A percentile compares a stretch with the other conserved stretches of the same genome.
These are phyloP conservation scores for Apamea monoglypha DNA, from an alignment of 2,888 invertebrate species.

Conservation along the genomic window DNA sequence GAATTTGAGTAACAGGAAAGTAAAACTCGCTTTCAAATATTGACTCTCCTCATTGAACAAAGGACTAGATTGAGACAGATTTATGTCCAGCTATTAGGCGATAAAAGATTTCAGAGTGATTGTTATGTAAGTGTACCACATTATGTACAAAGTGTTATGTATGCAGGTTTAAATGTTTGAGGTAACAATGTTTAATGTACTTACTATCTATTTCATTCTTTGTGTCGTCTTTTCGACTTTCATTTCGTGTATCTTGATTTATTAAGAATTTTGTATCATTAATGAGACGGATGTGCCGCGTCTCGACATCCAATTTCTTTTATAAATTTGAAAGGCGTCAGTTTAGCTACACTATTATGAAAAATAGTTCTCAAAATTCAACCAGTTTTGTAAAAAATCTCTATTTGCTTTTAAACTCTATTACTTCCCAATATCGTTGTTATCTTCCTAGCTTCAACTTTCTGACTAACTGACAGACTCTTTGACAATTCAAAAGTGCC, in stretches of 20 bases:
- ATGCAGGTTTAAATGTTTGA: conserved; percentile 44
- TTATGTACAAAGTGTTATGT: conserved; percentile 41
- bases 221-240: conserved; percentile 76
- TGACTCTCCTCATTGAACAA: conserved; percentile 48
- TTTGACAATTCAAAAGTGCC: neutral
- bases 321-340: neutral
- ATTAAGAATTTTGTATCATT: conserved; percentile 62
- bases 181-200: conserved; percentile 35
- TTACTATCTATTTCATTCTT: conserved; percentile 61
- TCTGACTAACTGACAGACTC: neutral
- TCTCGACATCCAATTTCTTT: conserved; percentile 11
- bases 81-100: conserved; percentile 54
- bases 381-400: too few relatives aligned
- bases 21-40: conserved; percentile 53
- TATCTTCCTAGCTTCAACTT: neutral
- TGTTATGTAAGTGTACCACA: conserved; percentile 46
- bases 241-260: conserved; percentile 78
- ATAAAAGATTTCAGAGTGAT: conserved; percentile 45
- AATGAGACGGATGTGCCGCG: neutral
- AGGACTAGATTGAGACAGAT: conserved; percentile 52
- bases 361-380: neutral
- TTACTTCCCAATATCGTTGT: neutral
- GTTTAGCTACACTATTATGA: neutral
- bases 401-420: neutral
- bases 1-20: conserved; percentile 21